These are phyloP conservation scores for Drosophila mojavensis DNA, from an alignment of 1,140 invertebrate species.

Conservation along the genomic window DNA sequence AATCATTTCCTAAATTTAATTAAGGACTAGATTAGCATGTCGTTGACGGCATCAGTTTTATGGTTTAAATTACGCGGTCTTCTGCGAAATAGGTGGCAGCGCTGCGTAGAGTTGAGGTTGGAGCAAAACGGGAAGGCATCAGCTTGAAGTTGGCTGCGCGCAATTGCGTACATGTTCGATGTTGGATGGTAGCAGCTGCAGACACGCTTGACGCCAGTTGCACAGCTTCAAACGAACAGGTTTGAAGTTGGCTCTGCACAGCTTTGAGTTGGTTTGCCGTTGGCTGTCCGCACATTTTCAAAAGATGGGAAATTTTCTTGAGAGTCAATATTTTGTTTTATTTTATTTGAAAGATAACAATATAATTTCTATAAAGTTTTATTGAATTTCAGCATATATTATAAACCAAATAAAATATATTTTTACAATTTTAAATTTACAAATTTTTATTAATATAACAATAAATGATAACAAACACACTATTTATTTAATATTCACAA, in stretches of 20 bases:
- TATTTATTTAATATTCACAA: no score
- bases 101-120: not conserved
- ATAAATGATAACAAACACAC: not conserved
- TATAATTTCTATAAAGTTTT: not conserved
- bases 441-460: not conserved
- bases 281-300: not conserved
- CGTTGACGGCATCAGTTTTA: not conserved
- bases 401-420: not conserved
- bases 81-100: constrained; percentile 11
- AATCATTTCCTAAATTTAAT: not conserved
- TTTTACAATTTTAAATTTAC: not conserved
- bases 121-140: not conserved
- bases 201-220: not conserved
- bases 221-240: not conserved
- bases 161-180: not conserved
- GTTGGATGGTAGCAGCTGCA: not conserved
- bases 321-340: no score
- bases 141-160: not conserved
- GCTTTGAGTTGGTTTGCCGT: not conserved
- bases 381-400: not conserved
- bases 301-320: not conserved
- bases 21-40: not conserved
- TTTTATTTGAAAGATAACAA: not conserved
- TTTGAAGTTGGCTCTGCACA: not conserved
- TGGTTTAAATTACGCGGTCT: constrained; percentile 3